These are phyloP conservation scores for Nothoprocta perdicaria DNA, from an alignment of 2,113 vertebrate genomes.

Conservation along the genomic window DNA sequence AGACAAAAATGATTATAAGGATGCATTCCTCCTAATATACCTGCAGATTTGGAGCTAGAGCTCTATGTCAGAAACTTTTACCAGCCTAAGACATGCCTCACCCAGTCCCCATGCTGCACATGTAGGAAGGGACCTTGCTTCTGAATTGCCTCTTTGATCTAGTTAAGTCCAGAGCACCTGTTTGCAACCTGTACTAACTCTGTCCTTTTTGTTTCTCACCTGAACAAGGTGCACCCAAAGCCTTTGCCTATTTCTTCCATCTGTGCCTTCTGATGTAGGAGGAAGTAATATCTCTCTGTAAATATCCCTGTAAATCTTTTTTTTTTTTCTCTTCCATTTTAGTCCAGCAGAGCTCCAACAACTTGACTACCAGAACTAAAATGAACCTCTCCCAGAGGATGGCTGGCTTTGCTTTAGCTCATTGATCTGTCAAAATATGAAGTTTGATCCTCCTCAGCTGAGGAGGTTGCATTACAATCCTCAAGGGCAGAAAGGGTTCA, in stretches of 20 bases:
- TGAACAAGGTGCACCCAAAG: not conserved
- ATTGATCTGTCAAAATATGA: not conserved
- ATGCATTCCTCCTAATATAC: not conserved
- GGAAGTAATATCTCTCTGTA: not conserved
- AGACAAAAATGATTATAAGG: not conserved
- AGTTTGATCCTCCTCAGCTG: not conserved
- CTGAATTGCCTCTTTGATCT: not conserved
- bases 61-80: not conserved
- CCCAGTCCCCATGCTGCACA: not conserved
- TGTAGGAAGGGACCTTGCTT: slow-evolving; percentile 5
- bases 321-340: not conserved
- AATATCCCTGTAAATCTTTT: not conserved
- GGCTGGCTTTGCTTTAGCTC: not conserved
- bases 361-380: not conserved
- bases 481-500: not conserved
- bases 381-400: not conserved
- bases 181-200: not conserved
- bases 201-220: not conserved
- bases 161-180: not conserved
- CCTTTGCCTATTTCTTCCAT: not conserved
- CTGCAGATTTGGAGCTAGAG: not conserved
- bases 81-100: not conserved
- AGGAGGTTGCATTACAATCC: not conserved
- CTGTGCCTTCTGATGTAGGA: not conserved
- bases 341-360: not conserved